Conservation (phyloP, 2,113 vertebrate genomes). For the Scolopax mira region DNA sequence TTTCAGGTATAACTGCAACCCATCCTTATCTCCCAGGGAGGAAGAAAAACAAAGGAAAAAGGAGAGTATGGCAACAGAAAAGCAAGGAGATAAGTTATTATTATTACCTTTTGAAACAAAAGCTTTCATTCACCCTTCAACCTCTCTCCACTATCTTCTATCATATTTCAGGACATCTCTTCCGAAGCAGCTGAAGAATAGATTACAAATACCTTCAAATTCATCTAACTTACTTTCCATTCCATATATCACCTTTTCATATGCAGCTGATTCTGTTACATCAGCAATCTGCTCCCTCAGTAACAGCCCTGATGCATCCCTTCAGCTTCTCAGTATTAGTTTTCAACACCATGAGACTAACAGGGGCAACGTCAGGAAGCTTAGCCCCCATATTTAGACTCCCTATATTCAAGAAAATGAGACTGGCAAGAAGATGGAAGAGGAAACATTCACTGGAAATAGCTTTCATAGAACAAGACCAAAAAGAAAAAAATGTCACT, state of each 20-base stretch:
- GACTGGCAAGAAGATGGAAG: neutral
- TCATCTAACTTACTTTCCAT: conserved; percentile 57
- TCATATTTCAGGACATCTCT: conserved; percentile 48
- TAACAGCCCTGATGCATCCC: neutral
- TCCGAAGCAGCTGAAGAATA: conserved; percentile 37
- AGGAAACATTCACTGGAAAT: neutral
- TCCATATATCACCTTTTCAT: conserved; percentile 57
- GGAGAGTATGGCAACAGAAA: neutral
- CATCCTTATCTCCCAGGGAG: neutral
- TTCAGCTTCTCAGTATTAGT: neutral
- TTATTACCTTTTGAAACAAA: conserved; percentile 54
- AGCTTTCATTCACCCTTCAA: conserved; percentile 51
- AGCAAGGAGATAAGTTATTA: conserved; percentile 1
- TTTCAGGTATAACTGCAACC: neutral
- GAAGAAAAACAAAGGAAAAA: conserved; percentile 3
- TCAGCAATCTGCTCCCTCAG: conserved; percentile 40
- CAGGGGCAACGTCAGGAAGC: neutral
- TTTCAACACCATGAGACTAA: neutral
- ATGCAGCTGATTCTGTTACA: conserved; percentile 50
- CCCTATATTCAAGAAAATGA: neutral
- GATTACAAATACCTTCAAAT: conserved; percentile 58
- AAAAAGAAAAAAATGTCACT: too few species aligned
- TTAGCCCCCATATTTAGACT: neutral
- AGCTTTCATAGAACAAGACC: neutral
- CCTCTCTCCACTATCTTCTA: conserved; percentile 12